A percentile compares a stretch with the other conserved stretches of the same genome.
Conservation (phyloP, 2,797 vertebrate genomes). For the Sebastes cheni region DNA sequence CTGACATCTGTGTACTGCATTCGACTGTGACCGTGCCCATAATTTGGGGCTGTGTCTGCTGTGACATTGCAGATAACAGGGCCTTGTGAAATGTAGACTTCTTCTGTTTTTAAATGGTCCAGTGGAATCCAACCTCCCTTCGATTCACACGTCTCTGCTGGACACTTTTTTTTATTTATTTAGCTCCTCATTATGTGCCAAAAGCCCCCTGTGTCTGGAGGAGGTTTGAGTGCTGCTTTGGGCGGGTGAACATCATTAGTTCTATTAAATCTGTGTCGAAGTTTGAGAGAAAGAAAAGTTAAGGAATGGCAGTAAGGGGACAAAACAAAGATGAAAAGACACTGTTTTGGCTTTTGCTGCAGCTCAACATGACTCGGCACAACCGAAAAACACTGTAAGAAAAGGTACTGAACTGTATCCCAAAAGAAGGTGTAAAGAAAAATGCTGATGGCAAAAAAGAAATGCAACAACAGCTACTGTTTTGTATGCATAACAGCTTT, state of each 20-base stretch:
- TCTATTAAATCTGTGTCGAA: conserved; percentile 14
- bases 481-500: not conserved
- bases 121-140: conserved; percentile 1
- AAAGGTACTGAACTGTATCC: not conserved
- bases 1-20: conserved; percentile 27
- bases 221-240: conserved; percentile 3
- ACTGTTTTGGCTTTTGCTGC: not conserved
- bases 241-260: conserved; percentile 34
- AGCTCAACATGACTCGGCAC: not conserved
- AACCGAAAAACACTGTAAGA: not conserved
- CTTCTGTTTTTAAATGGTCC: conserved; percentile 18
- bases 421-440: not conserved
- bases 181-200: conserved; percentile 42
- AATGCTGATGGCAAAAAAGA: not conserved
- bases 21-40: conserved; percentile 24
- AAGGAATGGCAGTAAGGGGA: not conserved
- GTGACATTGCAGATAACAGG: conserved; percentile 31
- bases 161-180: conserved; percentile 9
- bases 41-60: conserved; percentile 16
- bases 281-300: conserved; percentile 7
- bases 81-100: conserved; percentile 20
- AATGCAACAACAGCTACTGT: not conserved
- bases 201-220: conserved; percentile 17
- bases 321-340: conserved; percentile 22
- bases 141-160: conserved; percentile 23